Percentiles rank a stretch among this genome's conserved stretches.
These are phyloP conservation scores for Phortica variegata DNA, from an alignment of 1,140 invertebrate genomes.

Conservation along the genomic window DNA sequence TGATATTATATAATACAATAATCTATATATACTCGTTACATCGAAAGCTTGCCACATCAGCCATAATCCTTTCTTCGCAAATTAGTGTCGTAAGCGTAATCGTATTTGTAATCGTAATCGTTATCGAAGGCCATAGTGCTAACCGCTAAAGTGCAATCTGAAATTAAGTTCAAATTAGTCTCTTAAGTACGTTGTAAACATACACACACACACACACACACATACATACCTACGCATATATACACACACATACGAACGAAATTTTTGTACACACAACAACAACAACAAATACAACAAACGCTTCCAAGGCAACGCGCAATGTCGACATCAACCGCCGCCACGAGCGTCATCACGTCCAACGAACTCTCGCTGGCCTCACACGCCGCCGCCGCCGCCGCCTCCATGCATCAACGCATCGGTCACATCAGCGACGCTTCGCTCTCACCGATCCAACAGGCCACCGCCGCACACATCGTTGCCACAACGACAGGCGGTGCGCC, in stretches of 20 bases:
- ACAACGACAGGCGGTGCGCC: slow-evolving; percentile 31
- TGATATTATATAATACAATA: slow-evolving; percentile 48
- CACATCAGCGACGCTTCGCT: slow-evolving; percentile 42
- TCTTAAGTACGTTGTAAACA: slow-evolving; percentile 15
- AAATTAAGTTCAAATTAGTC: slow-evolving; percentile 35
- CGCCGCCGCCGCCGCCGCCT: slow-evolving; percentile 28
- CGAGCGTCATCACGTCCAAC: slow-evolving; percentile 53
- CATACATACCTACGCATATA: slow-evolving; percentile 1
- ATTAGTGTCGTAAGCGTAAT: neutral
- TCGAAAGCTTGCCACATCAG: slow-evolving; percentile 30
- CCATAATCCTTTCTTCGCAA: too few species aligned
- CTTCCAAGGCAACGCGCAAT: slow-evolving; percentile 17
- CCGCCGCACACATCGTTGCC: slow-evolving; percentile 28
- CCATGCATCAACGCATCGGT: slow-evolving; percentile 17
- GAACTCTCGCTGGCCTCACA: slow-evolving; percentile 41
- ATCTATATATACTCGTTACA: slow-evolving; percentile 46
- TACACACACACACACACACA: neutral
- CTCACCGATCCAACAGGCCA: slow-evolving; percentile 40
- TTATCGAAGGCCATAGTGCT: neutral
- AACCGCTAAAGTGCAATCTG: slow-evolving; percentile 16
- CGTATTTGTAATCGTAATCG: too few species aligned
- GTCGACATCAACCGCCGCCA: slow-evolving; percentile 50
- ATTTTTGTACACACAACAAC: neutral
- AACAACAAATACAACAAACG: slow-evolving; percentile 16
- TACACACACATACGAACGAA: neutral